Evolutionary conservation across 2,888 invertebrate genomes (phyloP).

Genomic region (Adelognathus sp.): DNA sequence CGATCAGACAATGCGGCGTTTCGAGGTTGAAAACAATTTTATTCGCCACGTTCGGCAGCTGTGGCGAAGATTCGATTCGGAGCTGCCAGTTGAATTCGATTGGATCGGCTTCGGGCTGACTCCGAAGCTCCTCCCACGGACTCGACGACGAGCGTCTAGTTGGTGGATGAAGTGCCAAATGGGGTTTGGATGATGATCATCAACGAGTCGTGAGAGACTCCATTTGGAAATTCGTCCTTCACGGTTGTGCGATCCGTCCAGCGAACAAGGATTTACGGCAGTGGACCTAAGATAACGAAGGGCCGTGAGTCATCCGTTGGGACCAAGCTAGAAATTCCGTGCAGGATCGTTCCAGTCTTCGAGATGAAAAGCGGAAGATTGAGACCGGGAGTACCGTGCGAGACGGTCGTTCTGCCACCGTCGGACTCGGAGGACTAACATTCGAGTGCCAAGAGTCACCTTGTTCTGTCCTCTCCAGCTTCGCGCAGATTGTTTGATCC

Average conservation of each 20-base stretch:
- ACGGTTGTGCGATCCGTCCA: background rate
- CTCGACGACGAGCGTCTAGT: too few relatives aligned
- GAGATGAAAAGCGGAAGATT: slow-evolving; percentile 34
- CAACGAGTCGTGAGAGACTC: background rate
- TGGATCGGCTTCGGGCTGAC: background rate
- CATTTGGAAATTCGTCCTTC: slow-evolving; percentile 8
- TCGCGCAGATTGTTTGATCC: slow-evolving; percentile 45
- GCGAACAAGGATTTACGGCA: background rate
- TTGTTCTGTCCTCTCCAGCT: background rate
- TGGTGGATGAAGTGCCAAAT: too few relatives aligned
- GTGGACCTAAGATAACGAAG: background rate
- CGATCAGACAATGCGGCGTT: too few relatives aligned
- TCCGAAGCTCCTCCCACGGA: too few relatives aligned
- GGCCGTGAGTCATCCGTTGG: slow-evolving; percentile 12
- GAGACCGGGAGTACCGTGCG: slow-evolving; percentile 18
- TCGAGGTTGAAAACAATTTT: background rate
- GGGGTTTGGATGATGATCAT: too few relatives aligned
- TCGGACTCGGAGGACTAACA: background rate
- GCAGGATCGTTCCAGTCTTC: slow-evolving; percentile 17
- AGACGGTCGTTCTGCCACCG: background rate
- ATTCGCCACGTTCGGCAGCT: background rate
- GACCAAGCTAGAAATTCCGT: background rate
- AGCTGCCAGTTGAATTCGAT: background rate
- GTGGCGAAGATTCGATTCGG: background rate
- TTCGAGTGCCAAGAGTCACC: background rate